phyloP scores from a whole-genome alignment of 2,888 invertebrate genomes.

The Drosophila planitibia region DNA sequence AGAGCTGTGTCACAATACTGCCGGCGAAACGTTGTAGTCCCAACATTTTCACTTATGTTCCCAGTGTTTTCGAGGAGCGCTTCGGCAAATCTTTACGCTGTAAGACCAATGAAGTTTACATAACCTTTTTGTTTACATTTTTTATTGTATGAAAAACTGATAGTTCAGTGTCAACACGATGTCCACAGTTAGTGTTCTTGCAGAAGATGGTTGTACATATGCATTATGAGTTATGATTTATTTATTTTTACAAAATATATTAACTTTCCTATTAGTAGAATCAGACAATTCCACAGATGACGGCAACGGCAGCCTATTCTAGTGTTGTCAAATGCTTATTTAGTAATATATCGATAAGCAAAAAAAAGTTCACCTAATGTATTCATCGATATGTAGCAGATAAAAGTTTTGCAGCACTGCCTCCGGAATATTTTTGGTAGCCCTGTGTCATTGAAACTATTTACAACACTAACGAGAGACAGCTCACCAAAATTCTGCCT shows the following conservation, averaged over 20 bases:
- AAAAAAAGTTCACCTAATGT: background rate
- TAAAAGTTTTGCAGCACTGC: slow-evolving; percentile 2
- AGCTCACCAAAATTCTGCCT: slow-evolving; percentile 77
- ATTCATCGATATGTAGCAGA: slow-evolving; percentile 8
- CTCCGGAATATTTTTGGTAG: slow-evolving; percentile 1
- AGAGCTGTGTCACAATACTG: slow-evolving; percentile 67
- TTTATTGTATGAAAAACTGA: slow-evolving; percentile 11
- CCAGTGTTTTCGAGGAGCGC: slow-evolving; percentile 22
- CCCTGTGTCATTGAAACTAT: slow-evolving; percentile 16
- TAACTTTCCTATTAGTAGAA: slow-evolving; percentile 57
- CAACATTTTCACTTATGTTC: slow-evolving; percentile 79
- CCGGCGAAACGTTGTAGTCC: slow-evolving; percentile 81
- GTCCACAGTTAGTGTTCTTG: background rate
- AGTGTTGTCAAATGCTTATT: slow-evolving; percentile 36
- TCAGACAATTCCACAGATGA: slow-evolving; percentile 55
- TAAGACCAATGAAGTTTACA: slow-evolving; percentile 82
- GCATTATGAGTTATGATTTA: slow-evolving; percentile 18
- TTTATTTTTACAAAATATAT: slow-evolving; percentile 25
- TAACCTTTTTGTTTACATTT: slow-evolving; percentile 83
- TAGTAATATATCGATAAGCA: slow-evolving; percentile 11
- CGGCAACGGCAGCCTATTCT: slow-evolving; percentile 50
- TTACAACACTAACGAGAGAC: slow-evolving; percentile 62
- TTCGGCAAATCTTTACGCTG: slow-evolving; percentile 67
- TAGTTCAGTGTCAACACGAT: background rate
- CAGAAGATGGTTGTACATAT: background rate